phyloP scores from a whole-genome alignment of 2,888 invertebrate species.

The Hemaris fuciformis region DNA sequence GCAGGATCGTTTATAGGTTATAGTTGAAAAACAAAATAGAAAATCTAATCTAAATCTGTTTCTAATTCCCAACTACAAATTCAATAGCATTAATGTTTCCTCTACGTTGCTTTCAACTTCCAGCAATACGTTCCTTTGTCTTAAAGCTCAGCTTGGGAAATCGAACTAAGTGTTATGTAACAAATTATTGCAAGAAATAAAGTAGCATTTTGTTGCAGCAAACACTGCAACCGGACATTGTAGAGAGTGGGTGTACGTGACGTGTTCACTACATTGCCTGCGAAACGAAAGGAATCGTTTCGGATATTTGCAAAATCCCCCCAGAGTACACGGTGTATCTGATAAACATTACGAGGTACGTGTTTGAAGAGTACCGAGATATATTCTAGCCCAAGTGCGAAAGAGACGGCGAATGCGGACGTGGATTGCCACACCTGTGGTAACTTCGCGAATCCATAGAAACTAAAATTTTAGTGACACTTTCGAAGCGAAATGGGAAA shows the following conservation, averaged over 20 bases:
- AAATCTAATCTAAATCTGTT: neutral
- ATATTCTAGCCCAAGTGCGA: conserved; percentile 9
- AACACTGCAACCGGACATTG: conserved; percentile 1
- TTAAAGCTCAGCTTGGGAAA: neutral
- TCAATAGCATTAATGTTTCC: neutral
- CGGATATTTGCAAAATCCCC: conserved; percentile 37
- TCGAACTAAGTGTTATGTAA: conserved; percentile 2
- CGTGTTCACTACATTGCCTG: neutral
- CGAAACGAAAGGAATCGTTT: conserved; percentile 23
- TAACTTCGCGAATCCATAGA: conserved; percentile 21
- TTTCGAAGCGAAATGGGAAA: neutral
- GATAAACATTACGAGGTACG: conserved; percentile 26
- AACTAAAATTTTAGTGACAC: conserved; percentile 24
- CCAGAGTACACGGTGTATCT: conserved; percentile 23
- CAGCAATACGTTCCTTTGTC: neutral
- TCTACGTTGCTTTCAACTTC: neutral
- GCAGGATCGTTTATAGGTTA: too few species aligned
- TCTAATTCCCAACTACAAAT: neutral
- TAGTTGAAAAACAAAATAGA: neutral
- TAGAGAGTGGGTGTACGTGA: conserved; percentile 1
- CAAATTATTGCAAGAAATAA: neutral
- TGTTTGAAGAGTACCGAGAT: conserved; percentile 16
- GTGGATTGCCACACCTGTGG: conserved; percentile 26
- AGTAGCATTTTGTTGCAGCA: conserved; percentile 8
- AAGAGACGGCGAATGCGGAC: conserved; percentile 16